A percentile compares a stretch with the other conserved stretches of the same genome.
These are phyloP conservation scores for Eretmochelys imbricata DNA, from an alignment of 2,113 vertebrate species.

Conservation along the genomic window DNA sequence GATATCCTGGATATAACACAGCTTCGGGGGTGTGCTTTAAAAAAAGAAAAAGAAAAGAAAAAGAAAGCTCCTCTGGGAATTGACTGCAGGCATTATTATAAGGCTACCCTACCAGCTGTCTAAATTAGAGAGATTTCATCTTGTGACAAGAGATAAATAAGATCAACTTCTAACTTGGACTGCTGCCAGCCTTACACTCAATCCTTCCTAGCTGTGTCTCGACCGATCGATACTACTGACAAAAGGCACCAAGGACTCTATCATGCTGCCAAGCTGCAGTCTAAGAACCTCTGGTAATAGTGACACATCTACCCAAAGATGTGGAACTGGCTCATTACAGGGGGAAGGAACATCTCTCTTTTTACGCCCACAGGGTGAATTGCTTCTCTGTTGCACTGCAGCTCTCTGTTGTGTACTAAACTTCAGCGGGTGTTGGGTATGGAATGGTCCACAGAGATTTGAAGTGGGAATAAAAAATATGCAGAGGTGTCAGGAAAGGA, in stretches of 20 bases:
- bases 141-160: not conserved
- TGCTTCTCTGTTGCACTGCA: too few relatives aligned
- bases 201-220: not conserved
- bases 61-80: not conserved
- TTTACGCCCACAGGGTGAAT: not conserved
- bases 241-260: accelerated
- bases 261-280: accelerated
- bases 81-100: not conserved
- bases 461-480: not conserved
- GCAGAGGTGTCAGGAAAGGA: accelerated
- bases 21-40: not conserved
- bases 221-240: not conserved
- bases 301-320: not conserved
- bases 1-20: not conserved
- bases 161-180: not conserved
- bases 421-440: not conserved
- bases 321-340: not conserved
- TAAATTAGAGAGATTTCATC: not conserved
- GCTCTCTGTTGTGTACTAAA: not conserved
- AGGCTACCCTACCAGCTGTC: not conserved
- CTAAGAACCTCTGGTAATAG: accelerated
- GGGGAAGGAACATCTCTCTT: not conserved
- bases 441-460: not conserved
- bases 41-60: too few relatives aligned
- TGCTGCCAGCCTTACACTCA: not conserved